Percentiles rank a stretch among this genome's conserved stretches.
Conservation (phyloP, 2,113 vertebrate species). For the Montifringilla adamsi region DNA sequence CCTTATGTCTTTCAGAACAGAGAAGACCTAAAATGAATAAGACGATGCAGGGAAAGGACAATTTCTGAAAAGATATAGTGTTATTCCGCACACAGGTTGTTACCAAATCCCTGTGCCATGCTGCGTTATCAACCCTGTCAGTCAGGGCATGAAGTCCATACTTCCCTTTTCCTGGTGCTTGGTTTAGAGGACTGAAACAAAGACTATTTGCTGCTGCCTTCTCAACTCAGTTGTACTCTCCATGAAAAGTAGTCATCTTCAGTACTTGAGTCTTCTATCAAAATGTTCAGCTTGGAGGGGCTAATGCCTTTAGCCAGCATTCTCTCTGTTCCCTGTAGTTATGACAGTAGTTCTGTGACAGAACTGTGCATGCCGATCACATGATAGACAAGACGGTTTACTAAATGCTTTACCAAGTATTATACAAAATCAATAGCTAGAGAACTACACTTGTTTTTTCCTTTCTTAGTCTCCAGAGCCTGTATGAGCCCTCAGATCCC, state of each 20-base stretch:
- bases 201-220: neutral
- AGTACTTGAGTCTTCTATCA: neutral
- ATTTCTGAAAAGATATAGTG: neutral
- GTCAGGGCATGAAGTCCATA: fast-evolving
- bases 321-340: neutral
- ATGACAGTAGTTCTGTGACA: neutral
- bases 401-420: neutral
- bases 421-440: neutral
- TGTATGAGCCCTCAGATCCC: neutral
- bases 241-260: neutral
- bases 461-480: neutral
- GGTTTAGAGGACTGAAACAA: neutral
- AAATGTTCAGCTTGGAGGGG: neutral
- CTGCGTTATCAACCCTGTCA: neutral
- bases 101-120: neutral
- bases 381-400: neutral
- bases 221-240: neutral
- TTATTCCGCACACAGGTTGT: neutral
- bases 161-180: neutral
- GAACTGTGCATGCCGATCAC: neutral
- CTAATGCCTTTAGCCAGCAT: neutral
- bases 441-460: neutral
- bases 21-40: neutral
- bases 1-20: neutral
- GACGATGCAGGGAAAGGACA: neutral